phyloP scores from a whole-genome alignment of 1,140 invertebrate species.

The Eriocheir sinensis region DNA sequence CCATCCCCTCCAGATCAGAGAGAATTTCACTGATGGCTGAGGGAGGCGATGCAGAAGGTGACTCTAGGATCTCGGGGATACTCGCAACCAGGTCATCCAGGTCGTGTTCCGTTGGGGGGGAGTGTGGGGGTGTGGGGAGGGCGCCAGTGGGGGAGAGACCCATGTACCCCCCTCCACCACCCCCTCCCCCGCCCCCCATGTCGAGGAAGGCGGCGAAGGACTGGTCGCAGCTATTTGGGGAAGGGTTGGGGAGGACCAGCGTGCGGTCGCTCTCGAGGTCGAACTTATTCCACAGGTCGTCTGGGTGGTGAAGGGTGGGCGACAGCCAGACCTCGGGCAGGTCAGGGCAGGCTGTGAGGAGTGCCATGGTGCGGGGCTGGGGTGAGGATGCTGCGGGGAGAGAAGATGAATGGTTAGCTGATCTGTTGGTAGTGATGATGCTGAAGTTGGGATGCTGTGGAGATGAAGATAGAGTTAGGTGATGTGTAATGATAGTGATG shows the following conservation, averaged over 20 bases:
- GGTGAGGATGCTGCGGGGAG: not conserved
- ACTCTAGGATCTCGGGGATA: slow-evolving; percentile 73
- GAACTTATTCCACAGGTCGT: slow-evolving; percentile 62
- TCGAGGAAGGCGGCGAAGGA: not conserved
- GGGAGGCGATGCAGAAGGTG: slow-evolving; percentile 61
- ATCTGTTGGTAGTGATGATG: no score
- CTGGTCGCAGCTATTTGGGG: not conserved
- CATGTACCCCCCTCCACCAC: no score
- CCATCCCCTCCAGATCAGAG: slow-evolving; percentile 69
- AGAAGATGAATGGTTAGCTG: no score
- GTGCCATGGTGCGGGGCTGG: not conserved
- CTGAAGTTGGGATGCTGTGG: no score
- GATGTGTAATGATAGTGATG: no score
- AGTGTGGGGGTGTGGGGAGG: slow-evolving; percentile 72
- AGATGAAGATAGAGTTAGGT: no score
- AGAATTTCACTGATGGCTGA: slow-evolving; percentile 70
- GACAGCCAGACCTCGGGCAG: slow-evolving; percentile 45
- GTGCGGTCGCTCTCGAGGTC: slow-evolving; percentile 48
- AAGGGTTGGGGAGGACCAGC: slow-evolving; percentile 48
- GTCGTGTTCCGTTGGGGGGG: slow-evolving; percentile 70
- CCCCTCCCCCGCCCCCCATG: not conserved
- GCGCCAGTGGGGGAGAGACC: not conserved
- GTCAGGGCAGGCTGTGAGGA: slow-evolving; percentile 36
- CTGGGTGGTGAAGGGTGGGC: slow-evolving; percentile 18
- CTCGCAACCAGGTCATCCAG: slow-evolving; percentile 69